A percentile compares a stretch with the other conserved stretches of the same genome.
phyloP scores from a whole-genome alignment of 2,888 invertebrate genomes.

The Hyposoter didymator region DNA sequence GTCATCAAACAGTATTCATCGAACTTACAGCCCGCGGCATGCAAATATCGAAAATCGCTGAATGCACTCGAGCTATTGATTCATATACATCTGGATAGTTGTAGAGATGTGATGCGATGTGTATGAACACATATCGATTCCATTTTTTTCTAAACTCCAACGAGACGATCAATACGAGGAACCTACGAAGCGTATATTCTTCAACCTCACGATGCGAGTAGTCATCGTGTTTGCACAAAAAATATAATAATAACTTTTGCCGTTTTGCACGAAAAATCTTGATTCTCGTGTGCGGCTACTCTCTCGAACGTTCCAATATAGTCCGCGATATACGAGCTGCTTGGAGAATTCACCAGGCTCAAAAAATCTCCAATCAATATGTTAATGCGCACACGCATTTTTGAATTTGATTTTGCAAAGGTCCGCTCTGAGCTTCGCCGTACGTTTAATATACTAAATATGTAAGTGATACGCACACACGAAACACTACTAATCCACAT shows the following conservation, averaged over 20 bases:
- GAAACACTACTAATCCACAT: constrained; percentile 45
- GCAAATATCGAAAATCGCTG: constrained; percentile 23
- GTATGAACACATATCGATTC: constrained; percentile 9
- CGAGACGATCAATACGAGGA: constrained; percentile 17
- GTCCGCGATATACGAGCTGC: neutral
- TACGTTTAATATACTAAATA: constrained; percentile 30
- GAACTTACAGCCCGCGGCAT: constrained; percentile 22
- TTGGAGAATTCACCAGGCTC: constrained; percentile 21
- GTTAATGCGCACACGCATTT: constrained; percentile 63
- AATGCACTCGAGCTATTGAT: constrained; percentile 51
- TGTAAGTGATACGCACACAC: constrained; percentile 22
- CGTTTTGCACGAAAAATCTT: constrained; percentile 26
- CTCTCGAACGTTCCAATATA: neutral
- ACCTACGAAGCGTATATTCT: constrained; percentile 31
- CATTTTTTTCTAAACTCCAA: neutral
- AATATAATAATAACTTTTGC: neutral
- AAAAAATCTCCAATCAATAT: constrained; percentile 71
- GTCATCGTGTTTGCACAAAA: constrained; percentile 10
- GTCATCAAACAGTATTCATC: constrained; percentile 62
- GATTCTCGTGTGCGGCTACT: neutral
- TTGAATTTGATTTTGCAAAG: constrained; percentile 67
- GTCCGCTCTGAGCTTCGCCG: neutral
- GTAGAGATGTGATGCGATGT: neutral
- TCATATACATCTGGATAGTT: constrained; percentile 14
- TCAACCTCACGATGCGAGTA: constrained; percentile 24